Conservation (phyloP, 2,113 vertebrate species). For the Natator depressus region DNA sequence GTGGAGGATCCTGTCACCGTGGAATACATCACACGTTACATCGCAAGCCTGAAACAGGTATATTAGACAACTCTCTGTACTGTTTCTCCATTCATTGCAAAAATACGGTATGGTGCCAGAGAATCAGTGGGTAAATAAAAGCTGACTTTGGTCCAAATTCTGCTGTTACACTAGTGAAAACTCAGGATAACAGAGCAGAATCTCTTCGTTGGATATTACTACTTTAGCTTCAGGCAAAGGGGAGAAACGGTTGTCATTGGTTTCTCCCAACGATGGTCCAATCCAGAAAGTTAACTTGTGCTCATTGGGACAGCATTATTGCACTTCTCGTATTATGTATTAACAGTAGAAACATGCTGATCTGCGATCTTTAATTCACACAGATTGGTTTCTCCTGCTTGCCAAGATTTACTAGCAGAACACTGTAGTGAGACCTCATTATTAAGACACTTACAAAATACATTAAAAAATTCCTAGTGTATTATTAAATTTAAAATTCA, state of each 20-base stretch:
- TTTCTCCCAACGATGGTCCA: neutral
- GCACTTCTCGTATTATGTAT: neutral
- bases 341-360: neutral
- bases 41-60: conserved; percentile 90
- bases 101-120: accelerated
- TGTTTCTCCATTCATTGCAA: neutral
- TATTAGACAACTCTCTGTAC: accelerated
- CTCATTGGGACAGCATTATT: neutral
- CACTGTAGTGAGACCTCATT: neutral
- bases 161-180: neutral
- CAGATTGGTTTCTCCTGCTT: neutral
- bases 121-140: accelerated
- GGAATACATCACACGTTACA: conserved; percentile 91
- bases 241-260: neutral
- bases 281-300: neutral
- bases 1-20: conserved; percentile 90
- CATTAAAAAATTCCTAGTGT: too few species aligned
- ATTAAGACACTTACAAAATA: neutral
- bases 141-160: neutral
- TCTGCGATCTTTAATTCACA: neutral
- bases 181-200: accelerated
- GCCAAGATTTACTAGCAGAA: neutral
- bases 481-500: neutral
- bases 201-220: neutral
- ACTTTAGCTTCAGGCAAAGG: neutral